Conservation (phyloP, 1,140 invertebrate species). For the Drosophila lini region DNA sequence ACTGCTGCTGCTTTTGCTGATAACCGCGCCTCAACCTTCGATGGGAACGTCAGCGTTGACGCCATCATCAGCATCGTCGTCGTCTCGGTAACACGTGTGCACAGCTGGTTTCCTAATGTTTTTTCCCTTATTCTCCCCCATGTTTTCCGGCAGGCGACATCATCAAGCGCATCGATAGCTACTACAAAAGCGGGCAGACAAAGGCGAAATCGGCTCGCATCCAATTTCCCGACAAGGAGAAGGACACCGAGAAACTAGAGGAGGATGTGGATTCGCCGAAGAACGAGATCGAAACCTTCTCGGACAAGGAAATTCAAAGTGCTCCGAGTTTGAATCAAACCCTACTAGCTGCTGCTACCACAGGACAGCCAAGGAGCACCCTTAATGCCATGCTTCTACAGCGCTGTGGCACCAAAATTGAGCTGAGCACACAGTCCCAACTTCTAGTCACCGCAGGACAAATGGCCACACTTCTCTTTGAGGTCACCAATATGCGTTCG, state of each 20-base stretch:
- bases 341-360: slow-evolving; percentile 39
- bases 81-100: slow-evolving; percentile 24
- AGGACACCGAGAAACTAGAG: slow-evolving; percentile 48
- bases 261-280: slow-evolving; percentile 60
- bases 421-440: slow-evolving; percentile 78
- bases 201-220: slow-evolving; percentile 50
- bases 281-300: slow-evolving; percentile 77
- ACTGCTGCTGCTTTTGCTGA: slow-evolving; percentile 34
- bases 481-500: slow-evolving; percentile 86
- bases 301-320: slow-evolving; percentile 66
- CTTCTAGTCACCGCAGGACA: slow-evolving; percentile 70
- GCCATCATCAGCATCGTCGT: slow-evolving; percentile 19
- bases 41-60: slow-evolving; percentile 36
- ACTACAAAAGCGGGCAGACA: slow-evolving; percentile 48
- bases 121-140: neutral
- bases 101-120: slow-evolving; percentile 7
- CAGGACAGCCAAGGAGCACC: slow-evolving; percentile 41
- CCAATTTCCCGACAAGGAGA: slow-evolving; percentile 58
- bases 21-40: slow-evolving; percentile 51
- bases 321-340: slow-evolving; percentile 62
- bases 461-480: slow-evolving; percentile 84
- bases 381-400: slow-evolving; percentile 68
- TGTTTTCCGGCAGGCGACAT: slow-evolving; percentile 62
- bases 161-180: slow-evolving; percentile 77
- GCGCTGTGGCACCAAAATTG: slow-evolving; percentile 76